Percentiles rank a stretch among this genome's conserved stretches.
Conservation (phyloP, 2,797 vertebrate genomes). For the Muscicapa striata region DNA sequence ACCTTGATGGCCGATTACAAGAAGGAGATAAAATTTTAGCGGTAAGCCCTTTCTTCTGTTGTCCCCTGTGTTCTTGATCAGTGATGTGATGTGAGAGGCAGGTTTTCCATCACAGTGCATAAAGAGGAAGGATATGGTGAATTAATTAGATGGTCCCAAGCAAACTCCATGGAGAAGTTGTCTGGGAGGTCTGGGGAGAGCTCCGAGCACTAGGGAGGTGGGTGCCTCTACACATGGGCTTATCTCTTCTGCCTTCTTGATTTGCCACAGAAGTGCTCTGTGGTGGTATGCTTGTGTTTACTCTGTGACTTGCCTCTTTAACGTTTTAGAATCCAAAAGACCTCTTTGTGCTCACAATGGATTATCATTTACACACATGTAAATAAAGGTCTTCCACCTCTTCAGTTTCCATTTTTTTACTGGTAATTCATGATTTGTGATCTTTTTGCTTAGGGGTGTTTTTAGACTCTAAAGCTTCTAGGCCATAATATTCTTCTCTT, state of each 20-base stretch:
- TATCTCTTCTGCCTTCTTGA: background rate
- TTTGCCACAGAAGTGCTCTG: background rate
- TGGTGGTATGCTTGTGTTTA: constrained; percentile 3
- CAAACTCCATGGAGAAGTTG: background rate
- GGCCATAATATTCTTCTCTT: background rate
- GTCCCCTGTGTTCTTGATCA: background rate
- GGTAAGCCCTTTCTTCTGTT: constrained; percentile 74
- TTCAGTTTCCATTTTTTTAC: background rate
- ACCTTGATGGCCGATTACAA: constrained; percentile 88
- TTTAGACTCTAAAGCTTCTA: background rate
- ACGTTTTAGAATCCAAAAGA: background rate
- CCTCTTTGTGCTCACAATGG: background rate
- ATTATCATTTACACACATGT: background rate
- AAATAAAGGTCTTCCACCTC: background rate
- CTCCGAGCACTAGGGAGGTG: background rate
- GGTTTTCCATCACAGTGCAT: background rate
- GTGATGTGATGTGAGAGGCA: background rate
- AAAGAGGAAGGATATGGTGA: background rate
- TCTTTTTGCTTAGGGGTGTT: background rate
- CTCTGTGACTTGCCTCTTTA: background rate
- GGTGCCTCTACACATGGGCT: background rate
- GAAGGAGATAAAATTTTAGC: constrained; percentile 95
- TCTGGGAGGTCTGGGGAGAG: background rate
- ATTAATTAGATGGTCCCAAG: background rate
- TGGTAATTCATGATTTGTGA: background rate